Percentiles rank a stretch among this genome's conserved stretches.
Conservation (phyloP, 2,797 vertebrate species). For the Malacoctenus gilli region DNA sequence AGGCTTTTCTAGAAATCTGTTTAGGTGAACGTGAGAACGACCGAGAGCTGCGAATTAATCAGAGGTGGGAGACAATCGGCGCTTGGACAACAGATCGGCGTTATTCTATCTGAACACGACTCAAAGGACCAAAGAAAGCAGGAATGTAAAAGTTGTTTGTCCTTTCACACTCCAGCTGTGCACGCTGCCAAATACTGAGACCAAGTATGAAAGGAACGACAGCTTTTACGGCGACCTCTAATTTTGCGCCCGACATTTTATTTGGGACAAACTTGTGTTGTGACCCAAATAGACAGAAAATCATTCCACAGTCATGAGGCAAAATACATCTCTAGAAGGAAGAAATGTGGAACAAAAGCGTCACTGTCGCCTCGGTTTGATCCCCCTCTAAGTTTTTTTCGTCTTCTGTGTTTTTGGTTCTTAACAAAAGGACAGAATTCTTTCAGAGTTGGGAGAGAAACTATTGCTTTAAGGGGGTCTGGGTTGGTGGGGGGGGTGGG, state of each 20-base stretch:
- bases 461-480: too few relatives aligned
- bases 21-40: conserved; percentile 8
- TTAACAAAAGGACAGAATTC: too few relatives aligned
- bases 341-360: conserved; percentile 1
- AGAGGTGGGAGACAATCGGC: background rate
- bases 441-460: too few relatives aligned
- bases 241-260: conserved; percentile 34
- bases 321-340: too few relatives aligned
- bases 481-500: too few relatives aligned
- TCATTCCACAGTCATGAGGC: conserved; percentile 23
- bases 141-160: background rate
- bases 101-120: too few relatives aligned
- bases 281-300: too few relatives aligned
- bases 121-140: background rate
- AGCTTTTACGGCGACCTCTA: conserved; percentile 27
- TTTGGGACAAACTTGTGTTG: conserved; percentile 42
- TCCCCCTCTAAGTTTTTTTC: too few relatives aligned
- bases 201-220: background rate
- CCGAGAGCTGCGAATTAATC: conserved; percentile 33
- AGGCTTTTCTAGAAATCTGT: too few relatives aligned
- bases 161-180: too few relatives aligned
- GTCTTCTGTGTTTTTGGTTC: too few relatives aligned
- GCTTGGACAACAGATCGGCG: conserved; percentile 5
- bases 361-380: conserved; percentile 4
- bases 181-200: too few relatives aligned